A percentile compares a stretch with the other conserved stretches of the same genome.
Evolutionary conservation across 2,113 vertebrate genomes (phyloP).

Genomic region (Holacanthus passer): DNA sequence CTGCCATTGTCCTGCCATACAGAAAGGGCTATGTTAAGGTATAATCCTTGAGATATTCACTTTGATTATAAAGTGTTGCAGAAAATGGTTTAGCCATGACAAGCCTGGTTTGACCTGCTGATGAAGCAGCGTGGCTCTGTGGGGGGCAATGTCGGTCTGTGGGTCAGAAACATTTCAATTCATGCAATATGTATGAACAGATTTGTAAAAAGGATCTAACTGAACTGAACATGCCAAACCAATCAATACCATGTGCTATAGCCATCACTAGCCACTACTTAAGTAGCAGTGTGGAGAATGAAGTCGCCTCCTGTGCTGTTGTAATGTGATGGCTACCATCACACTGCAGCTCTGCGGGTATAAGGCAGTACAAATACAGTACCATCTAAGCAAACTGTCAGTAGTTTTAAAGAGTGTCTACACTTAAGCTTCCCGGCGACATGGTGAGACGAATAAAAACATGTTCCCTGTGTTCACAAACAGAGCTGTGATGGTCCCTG

Average conservation of each 20-base stretch:
- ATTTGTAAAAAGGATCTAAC: not conserved
- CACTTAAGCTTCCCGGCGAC: conserved; percentile 1
- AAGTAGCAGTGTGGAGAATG: not conserved
- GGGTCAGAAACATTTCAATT: conserved; percentile 1
- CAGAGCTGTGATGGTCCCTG: not conserved
- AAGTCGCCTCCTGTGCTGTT: not conserved
- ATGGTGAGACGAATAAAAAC: not conserved
- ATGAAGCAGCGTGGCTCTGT: no score
- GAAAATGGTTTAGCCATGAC: not conserved
- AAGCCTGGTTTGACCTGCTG: no score
- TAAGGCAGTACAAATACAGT: not conserved
- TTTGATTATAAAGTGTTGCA: not conserved
- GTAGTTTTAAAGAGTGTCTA: conserved; percentile 7
- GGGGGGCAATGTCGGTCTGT: no score
- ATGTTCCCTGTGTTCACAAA: not conserved
- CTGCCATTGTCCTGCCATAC: not conserved
- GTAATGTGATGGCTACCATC: not conserved
- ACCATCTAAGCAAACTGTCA: not conserved
- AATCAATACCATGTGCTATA: not conserved
- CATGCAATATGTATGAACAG: not conserved
- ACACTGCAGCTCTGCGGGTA: not conserved
- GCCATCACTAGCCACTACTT: not conserved
- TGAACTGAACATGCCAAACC: not conserved
- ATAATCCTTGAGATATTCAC: not conserved
- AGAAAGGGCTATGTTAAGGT: not conserved